Percentiles rank a stretch among this genome's conserved stretches.
phyloP scores from a whole-genome alignment of 2,797 vertebrate species.

The Amphiprion clarkii region DNA sequence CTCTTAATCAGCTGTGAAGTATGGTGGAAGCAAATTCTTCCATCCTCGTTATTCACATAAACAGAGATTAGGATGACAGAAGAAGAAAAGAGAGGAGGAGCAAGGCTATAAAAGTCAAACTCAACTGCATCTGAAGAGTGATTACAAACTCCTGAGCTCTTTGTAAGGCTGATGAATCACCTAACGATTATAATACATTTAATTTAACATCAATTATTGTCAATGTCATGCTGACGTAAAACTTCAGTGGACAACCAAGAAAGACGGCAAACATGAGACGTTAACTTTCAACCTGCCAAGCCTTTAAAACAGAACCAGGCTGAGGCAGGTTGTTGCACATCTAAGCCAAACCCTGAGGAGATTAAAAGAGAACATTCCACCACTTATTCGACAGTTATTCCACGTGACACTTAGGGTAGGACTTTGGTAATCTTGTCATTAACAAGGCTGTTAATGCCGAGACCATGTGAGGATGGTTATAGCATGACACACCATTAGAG shows the following conservation, averaged over 20 bases:
- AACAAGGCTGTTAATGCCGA: constrained; percentile 31
- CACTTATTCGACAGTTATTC: constrained; percentile 24
- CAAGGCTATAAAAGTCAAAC: constrained; percentile 17
- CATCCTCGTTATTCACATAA: constrained; percentile 17
- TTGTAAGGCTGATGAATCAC: constrained; percentile 16
- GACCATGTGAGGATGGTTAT: constrained; percentile 36
- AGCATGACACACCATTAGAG: constrained; percentile 72
- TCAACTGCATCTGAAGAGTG: constrained; percentile 6
- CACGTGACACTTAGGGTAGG: neutral
- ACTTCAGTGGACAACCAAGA: constrained; percentile 9
- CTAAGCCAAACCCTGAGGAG: constrained; percentile 5
- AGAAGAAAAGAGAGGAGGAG: constrained; percentile 16
- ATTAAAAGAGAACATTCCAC: constrained; percentile 22
- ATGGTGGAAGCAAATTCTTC: constrained; percentile 6
- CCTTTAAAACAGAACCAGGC: constrained; percentile 1
- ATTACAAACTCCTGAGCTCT: constrained; percentile 9
- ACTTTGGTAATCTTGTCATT: constrained; percentile 7
- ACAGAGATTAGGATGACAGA: constrained; percentile 8
- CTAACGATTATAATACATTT: neutral
- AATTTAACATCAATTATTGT: constrained; percentile 1
- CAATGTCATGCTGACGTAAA: neutral
- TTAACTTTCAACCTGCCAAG: constrained; percentile 7
- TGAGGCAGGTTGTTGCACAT: neutral
- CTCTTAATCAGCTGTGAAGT: constrained; percentile 16
- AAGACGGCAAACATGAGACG: neutral